Percentiles rank a stretch among this genome's conserved stretches.
phyloP scores from a whole-genome alignment of 1,140 invertebrate genomes.

The Ceratina australensis region DNA sequence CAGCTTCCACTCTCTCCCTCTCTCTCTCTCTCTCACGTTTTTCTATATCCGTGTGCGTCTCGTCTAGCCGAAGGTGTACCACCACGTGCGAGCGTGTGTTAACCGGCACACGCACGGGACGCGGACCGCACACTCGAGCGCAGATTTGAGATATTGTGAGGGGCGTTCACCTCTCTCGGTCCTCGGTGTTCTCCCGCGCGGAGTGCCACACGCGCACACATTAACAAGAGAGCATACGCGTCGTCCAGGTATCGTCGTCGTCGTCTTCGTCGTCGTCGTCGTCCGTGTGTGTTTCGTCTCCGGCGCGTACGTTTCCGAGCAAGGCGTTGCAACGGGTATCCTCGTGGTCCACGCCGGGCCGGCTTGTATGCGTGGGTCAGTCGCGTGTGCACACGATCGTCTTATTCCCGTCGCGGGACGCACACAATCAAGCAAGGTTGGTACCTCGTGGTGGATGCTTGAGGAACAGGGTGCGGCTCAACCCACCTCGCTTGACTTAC shows the following conservation, averaged over 20 bases:
- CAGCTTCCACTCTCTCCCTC: not conserved
- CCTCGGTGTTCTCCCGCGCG: constrained; percentile 55
- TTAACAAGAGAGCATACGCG: constrained; percentile 20
- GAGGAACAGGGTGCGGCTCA: constrained; percentile 76
- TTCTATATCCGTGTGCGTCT: constrained; percentile 24
- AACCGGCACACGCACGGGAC: constrained; percentile 29
- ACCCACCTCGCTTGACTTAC: constrained; percentile 75
- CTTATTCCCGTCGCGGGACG: not conserved
- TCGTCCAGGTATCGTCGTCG: constrained; percentile 52
- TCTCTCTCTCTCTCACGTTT: constrained; percentile 1
- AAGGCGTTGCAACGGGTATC: constrained; percentile 58
- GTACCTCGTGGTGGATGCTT: constrained; percentile 69
- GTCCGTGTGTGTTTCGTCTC: constrained; percentile 39
- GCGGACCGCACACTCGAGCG: constrained; percentile 56
- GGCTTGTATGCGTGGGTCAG: not conserved
- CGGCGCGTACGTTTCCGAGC: constrained; percentile 41
- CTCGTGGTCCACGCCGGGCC: not conserved
- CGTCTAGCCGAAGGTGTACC: constrained; percentile 19
- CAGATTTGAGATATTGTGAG: constrained; percentile 75
- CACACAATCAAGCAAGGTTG: constrained; percentile 6
- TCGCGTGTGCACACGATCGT: not conserved
- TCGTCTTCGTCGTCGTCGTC: no score
- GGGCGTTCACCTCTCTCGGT: constrained; percentile 73
- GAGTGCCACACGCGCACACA: constrained; percentile 24
- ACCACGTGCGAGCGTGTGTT: constrained; percentile 9